Evolutionary conservation across 30 jellyfish, hydroid and myxozoan genomes (phyloP).

Genomic region (Aurelia sp.): DNA sequence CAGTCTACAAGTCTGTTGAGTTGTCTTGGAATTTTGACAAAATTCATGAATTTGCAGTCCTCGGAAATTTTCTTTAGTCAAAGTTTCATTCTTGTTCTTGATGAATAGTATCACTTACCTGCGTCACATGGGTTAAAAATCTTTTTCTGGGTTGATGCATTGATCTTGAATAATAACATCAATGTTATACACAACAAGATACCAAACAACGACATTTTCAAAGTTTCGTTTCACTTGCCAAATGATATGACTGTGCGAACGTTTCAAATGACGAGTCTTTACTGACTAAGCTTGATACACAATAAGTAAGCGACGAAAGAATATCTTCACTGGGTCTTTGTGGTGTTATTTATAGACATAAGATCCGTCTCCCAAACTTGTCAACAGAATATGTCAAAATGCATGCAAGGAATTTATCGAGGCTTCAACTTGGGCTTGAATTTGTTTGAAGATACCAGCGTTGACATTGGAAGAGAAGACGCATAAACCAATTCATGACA

Average conservation of each 20-base stretch:
- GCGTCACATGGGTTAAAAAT: conserved; percentile 60
- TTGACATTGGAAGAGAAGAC: conserved; percentile 14
- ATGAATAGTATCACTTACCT: conserved; percentile 28
- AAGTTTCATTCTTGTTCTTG: neutral
- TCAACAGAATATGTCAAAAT: conserved; percentile 60
- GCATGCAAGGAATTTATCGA: conserved; percentile 40
- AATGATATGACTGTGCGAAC: too few species aligned
- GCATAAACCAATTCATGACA: conserved; percentile 36
- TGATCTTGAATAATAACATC: neutral
- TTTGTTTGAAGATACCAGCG: conserved; percentile 8
- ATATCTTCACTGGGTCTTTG: conserved; percentile 43
- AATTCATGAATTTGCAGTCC: too few species aligned
- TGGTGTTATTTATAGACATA: conserved; percentile 59
- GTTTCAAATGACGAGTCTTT: too few species aligned
- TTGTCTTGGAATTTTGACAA: too few species aligned
- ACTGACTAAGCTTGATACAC: too few species aligned
- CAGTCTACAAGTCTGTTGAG: too few species aligned
- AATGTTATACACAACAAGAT: neutral
- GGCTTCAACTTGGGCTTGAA: conserved; percentile 1
- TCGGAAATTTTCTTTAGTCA: neutral
- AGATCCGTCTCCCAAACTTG: conserved; percentile 61
- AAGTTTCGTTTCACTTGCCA: too few species aligned
- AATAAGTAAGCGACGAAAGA: neutral
- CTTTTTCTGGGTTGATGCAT: neutral
- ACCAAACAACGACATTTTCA: neutral